Evolutionary conservation across 2,113 vertebrate genomes (phyloP).

Genomic region (Tretioscincus oriximinensis): DNA sequence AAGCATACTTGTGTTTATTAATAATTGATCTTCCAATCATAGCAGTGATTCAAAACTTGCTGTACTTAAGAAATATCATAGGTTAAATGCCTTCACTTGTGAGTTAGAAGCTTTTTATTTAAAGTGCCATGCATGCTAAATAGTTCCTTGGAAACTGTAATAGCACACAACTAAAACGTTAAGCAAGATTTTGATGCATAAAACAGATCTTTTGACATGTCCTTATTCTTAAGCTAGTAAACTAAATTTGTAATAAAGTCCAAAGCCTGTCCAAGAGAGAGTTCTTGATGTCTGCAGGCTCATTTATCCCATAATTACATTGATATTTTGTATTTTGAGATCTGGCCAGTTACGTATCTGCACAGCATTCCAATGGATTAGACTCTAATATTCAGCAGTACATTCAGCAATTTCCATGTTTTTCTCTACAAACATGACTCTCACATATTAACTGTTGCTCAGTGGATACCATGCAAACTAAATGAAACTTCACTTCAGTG

Average conservation of each 20-base stretch:
- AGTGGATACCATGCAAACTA: neutral
- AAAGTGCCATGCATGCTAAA: neutral
- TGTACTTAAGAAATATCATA: too few species aligned
- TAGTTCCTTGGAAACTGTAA: neutral
- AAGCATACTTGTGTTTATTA: neutral
- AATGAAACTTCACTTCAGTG: conserved; percentile 22
- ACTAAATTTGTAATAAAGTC: conserved; percentile 27
- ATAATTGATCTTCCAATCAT: neutral
- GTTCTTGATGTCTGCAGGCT: conserved; percentile 20
- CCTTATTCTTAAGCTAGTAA: conserved; percentile 32
- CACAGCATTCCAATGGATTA: conserved; percentile 10
- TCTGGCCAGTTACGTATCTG: conserved; percentile 13
- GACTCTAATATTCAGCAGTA: conserved; percentile 15
- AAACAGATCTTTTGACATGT: conserved; percentile 22
- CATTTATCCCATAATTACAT: conserved; percentile 14
- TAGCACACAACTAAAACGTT: neutral
- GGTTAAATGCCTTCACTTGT: too few species aligned
- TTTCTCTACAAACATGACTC: conserved; percentile 10
- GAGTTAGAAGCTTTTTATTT: neutral
- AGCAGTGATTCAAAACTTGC: neutral
- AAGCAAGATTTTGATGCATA: conserved; percentile 21
- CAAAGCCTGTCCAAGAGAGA: conserved; percentile 4
- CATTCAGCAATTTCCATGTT: neutral
- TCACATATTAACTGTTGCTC: conserved; percentile 22
- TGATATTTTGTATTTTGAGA: conserved; percentile 30